Evolutionary conservation across 2,113 vertebrate species (phyloP).

Genomic region (Prunella himalayana): DNA sequence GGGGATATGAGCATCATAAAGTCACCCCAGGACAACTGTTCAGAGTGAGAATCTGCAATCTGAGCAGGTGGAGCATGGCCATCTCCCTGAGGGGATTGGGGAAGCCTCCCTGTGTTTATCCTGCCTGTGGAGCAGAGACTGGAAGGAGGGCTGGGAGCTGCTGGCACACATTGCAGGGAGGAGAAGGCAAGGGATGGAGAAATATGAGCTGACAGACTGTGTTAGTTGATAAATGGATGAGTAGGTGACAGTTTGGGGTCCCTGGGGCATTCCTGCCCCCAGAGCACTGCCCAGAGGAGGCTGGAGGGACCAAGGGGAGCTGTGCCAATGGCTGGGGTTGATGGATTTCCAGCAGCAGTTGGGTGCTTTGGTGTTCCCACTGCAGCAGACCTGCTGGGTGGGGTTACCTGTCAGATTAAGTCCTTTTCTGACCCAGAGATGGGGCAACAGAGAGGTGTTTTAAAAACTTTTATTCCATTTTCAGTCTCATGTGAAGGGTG

Average conservation of each 20-base stretch:
- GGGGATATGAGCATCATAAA: neutral
- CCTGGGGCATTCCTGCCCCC: neutral
- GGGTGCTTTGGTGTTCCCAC: neutral
- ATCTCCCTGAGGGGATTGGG: neutral
- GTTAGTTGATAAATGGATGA: neutral
- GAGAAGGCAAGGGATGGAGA: neutral
- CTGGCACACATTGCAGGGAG: fast-evolving
- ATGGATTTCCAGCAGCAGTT: neutral
- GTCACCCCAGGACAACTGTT: neutral
- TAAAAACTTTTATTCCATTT: neutral
- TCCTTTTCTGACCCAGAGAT: neutral
- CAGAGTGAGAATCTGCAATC: neutral
- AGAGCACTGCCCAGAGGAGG: neutral
- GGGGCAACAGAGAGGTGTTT: neutral
- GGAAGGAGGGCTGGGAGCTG: neutral
- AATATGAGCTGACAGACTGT: neutral
- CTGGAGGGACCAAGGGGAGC: neutral
- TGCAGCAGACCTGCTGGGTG: neutral
- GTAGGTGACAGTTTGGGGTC: neutral
- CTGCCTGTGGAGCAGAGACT: neutral
- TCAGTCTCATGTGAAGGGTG: neutral
- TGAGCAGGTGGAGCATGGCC: neutral
- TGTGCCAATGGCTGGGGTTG: fast-evolving
- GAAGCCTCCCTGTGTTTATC: neutral
- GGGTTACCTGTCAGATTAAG: neutral